These are phyloP conservation scores for Pica pica DNA, from an alignment of 2,113 vertebrate species.

Conservation along the genomic window DNA sequence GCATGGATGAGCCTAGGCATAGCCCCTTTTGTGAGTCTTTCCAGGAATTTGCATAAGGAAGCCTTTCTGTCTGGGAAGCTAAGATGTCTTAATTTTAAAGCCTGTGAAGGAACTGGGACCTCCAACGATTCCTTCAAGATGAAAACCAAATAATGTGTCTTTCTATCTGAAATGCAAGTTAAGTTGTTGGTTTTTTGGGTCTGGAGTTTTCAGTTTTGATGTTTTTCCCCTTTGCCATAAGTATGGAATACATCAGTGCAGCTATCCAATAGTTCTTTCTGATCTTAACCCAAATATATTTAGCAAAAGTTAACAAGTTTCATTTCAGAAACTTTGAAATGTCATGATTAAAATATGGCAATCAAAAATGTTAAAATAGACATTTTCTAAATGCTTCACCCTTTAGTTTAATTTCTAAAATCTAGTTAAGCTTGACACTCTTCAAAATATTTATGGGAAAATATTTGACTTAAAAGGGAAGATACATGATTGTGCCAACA, in stretches of 20 bases:
- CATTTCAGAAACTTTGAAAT: not conserved
- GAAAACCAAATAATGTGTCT: not conserved
- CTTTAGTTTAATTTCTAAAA: not conserved
- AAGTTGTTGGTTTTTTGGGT: not conserved
- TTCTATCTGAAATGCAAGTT: not conserved
- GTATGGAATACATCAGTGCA: not conserved
- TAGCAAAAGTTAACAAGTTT: not conserved
- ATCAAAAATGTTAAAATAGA: not conserved
- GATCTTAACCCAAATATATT: not conserved
- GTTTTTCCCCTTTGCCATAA: not conserved
- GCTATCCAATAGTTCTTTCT: not conserved
- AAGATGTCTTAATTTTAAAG: not conserved
- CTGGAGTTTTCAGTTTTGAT: not conserved
- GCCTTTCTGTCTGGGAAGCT: not conserved
- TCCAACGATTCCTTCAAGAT: not conserved
- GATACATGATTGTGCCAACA: not conserved
- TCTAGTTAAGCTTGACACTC: not conserved
- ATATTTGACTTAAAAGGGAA: slow-evolving; percentile 17
- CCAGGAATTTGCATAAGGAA: not conserved
- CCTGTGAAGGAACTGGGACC: not conserved
- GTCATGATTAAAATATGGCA: not conserved
- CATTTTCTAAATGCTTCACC: not conserved
- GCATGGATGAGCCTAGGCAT: not conserved
- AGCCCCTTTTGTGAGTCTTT: not conserved
- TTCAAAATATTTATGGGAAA: slow-evolving; percentile 19